A percentile compares a stretch with the other conserved stretches of the same genome.
phyloP scores from a whole-genome alignment of 2,113 vertebrate species.

The Passer domesticus region DNA sequence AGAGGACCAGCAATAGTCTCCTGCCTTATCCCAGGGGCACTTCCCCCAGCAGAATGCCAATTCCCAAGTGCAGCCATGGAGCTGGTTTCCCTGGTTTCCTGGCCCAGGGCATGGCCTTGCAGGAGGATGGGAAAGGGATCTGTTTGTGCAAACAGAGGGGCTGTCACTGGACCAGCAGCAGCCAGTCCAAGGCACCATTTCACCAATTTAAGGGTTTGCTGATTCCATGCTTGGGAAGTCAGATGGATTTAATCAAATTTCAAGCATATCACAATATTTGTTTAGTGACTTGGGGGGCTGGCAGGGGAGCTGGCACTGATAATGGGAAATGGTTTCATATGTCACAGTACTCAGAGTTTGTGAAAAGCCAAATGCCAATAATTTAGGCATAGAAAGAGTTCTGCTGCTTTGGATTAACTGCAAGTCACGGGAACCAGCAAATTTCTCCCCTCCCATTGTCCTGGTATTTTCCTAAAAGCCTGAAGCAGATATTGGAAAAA shows the following conservation, averaged over 20 bases:
- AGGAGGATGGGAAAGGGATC: background rate
- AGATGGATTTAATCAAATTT: constrained; percentile 71
- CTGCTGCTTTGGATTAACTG: constrained; percentile 19
- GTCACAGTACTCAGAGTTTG: constrained; percentile 38
- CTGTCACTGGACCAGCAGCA: constrained; percentile 23
- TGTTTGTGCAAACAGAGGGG: constrained; percentile 14
- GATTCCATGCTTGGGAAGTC: constrained; percentile 61
- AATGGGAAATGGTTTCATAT: constrained; percentile 55
- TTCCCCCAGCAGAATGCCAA: background rate
- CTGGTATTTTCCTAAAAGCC: constrained; percentile 16
- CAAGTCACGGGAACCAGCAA: background rate
- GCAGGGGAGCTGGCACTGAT: constrained; percentile 35
- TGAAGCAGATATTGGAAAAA: background rate
- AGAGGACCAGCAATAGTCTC: background rate
- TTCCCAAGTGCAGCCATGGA: background rate
- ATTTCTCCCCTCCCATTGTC: background rate
- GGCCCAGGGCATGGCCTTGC: background rate
- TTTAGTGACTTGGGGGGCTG: constrained; percentile 50
- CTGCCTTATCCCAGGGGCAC: background rate
- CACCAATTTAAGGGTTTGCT: constrained; percentile 11
- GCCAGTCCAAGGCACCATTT: background rate
- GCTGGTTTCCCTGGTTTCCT: constrained; percentile 49
- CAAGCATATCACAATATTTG: constrained; percentile 63
- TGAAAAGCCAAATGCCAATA: constrained; percentile 49
- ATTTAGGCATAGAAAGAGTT: constrained; percentile 29